These are phyloP conservation scores for Cynoglossus semilaevis DNA, from an alignment of 2,113 vertebrate genomes.

Conservation along the genomic window DNA sequence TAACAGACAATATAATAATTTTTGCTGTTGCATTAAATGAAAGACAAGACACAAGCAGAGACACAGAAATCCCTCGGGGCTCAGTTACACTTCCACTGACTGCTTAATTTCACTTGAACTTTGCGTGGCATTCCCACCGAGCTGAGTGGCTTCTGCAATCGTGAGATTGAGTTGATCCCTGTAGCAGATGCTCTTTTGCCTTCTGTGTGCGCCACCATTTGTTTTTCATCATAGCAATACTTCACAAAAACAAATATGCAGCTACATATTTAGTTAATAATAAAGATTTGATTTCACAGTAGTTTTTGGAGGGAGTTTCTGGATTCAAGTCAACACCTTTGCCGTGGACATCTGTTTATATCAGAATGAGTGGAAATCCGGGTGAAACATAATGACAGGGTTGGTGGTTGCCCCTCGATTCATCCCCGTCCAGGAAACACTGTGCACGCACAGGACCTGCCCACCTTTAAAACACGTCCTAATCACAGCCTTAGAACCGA, in stretches of 20 bases:
- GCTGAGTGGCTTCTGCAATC: conserved; percentile 56
- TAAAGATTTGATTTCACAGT: conserved; percentile 17
- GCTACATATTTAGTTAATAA: conserved; percentile 12
- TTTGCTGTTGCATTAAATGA: background rate
- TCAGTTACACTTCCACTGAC: conserved; percentile 47
- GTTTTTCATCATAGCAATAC: conserved; percentile 22
- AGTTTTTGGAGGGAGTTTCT: conserved; percentile 1
- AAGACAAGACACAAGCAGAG: conserved; percentile 25
- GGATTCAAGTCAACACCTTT: conserved; percentile 28
- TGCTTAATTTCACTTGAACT: conserved; percentile 69
- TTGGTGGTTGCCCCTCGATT: conserved; percentile 32
- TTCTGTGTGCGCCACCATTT: conserved; percentile 15
- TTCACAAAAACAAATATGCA: conserved; percentile 1
- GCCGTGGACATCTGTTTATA: conserved; percentile 63
- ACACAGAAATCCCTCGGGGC: conserved; percentile 34
- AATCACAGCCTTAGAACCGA: conserved; percentile 59
- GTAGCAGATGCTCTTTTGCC: conserved; percentile 39
- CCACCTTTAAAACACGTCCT: conserved; percentile 47
- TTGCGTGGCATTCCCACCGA: conserved; percentile 62
- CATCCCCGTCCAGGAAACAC: conserved; percentile 44
- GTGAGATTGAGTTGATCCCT: conserved; percentile 50
- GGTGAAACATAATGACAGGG: conserved; percentile 69
- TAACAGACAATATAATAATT: background rate
- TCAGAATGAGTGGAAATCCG: conserved; percentile 54
- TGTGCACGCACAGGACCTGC: conserved; percentile 20